phyloP scores from a whole-genome alignment of 2,797 vertebrate species.

The Micropoecilia bifurca region DNA sequence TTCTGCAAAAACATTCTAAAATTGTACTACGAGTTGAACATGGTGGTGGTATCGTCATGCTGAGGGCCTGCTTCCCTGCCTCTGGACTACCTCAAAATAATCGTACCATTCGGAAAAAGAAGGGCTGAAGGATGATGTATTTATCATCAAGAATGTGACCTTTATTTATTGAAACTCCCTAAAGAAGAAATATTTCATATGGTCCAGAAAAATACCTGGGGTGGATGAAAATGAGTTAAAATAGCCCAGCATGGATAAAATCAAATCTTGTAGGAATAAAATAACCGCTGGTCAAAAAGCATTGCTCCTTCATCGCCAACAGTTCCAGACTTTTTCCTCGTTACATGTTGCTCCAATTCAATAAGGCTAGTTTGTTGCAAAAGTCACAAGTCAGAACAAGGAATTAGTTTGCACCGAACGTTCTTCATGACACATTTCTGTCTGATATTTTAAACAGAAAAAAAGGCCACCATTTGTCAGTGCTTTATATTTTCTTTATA shows the following conservation, averaged over 20 bases:
- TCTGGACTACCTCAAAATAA: not conserved
- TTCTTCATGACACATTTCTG: not conserved
- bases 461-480: constrained; percentile 31
- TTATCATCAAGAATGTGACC: not conserved
- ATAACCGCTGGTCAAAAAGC: not conserved
- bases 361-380: not conserved
- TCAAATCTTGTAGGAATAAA: not conserved
- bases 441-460: not conserved
- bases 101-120: not conserved
- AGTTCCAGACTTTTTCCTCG: not conserved
- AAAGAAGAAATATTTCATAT: not conserved
- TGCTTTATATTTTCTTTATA: constrained; percentile 80
- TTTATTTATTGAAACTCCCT: not conserved
- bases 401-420: no score
- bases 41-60: not conserved
- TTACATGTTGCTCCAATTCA: no score
- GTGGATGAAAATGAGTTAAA: not conserved
- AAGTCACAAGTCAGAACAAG: not conserved
- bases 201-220: not conserved
- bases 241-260: not conserved
- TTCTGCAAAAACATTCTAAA: not conserved
- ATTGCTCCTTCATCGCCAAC: not conserved
- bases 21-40: not conserved
- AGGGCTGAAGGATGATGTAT: not conserved
- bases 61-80: not conserved